Evolutionary conservation across 2,113 vertebrate genomes (phyloP), one percentile per base, ranked within the genome.

Genomic region (Apaloderma vittatum): DNA sequence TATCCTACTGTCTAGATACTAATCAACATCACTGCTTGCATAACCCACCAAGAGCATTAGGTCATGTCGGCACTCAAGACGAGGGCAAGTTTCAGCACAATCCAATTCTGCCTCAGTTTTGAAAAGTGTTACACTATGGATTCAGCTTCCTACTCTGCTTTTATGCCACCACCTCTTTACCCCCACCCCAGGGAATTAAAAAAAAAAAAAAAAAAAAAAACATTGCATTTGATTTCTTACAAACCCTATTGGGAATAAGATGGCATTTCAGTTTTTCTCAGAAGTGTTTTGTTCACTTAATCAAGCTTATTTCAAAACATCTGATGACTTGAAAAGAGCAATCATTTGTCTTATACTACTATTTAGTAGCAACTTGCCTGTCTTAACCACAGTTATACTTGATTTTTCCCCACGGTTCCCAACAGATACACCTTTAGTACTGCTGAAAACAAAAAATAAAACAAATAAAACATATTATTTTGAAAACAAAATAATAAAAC

Each of bases 231-330:
- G 6, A 32, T 51, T 63, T 72, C 65, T 24, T 20, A 32, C 15
- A 51, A 63, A 8, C 13, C 6, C 48, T 2, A 51, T 18, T n/a
- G 18, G 6, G 4, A 34, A 4, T 11, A 70, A 59, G 20, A 32
- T 1, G 2, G 48, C 4, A 15, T 16, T 62, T 40, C 18, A 2
- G 2, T 22, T 48, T 57, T 12, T 36, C 36, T 48, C 13, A n/a
- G 12, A 79, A 75, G 3, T 24, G 29, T 27, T 48, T 48, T 26
- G 49, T 24, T 36, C 57, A 54, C 45, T 61, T 70, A 65, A 66
- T 61, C 8, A 32, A 7, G 3, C 43, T 65, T 3, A 74, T 58
- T 61, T 73, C 51, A 70, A 67, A 71, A 7, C 19, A 87, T 49
- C n/a, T 46, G 52, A 11, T 12, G 36, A 27, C 21, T 91, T 71